Evolutionary conservation across 2,888 invertebrate species (phyloP).

Genomic region (Byasa hedistus): DNA sequence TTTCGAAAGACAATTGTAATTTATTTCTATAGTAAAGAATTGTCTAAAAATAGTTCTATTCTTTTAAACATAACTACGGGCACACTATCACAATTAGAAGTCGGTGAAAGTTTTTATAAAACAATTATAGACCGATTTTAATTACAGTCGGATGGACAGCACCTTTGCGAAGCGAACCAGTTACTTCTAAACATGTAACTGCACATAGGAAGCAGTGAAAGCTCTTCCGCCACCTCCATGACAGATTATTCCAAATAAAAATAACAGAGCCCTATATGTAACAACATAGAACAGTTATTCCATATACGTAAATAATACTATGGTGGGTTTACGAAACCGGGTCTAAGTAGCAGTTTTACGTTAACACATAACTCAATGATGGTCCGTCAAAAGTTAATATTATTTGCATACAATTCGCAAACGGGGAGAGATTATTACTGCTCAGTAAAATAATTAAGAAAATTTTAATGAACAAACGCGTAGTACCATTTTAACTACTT

Average conservation of each 20-base stretch:
- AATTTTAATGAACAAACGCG: not conserved
- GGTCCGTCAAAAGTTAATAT: too few species aligned
- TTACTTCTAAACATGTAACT: conserved; percentile 9
- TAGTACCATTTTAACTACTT: not conserved
- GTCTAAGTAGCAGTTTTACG: not conserved
- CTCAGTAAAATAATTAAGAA: too few species aligned
- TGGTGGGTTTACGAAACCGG: not conserved
- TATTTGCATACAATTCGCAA: too few species aligned
- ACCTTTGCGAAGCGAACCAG: conserved; percentile 7
- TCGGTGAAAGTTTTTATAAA: conserved; percentile 1
- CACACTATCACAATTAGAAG: not conserved
- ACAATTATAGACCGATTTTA: conserved; percentile 9
- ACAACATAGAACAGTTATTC: not conserved
- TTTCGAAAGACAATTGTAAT: conserved; percentile 31
- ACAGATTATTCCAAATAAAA: conserved; percentile 37
- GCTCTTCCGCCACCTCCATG: conserved; percentile 35
- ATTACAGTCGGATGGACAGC: not conserved
- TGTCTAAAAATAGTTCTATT: not conserved
- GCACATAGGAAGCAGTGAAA: conserved; percentile 32
- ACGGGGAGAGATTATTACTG: too few species aligned
- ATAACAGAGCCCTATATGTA: conserved; percentile 28
- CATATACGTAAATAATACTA: not conserved
- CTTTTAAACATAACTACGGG: not conserved
- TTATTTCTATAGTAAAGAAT: not conserved
- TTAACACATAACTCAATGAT: too few species aligned